Evolutionary conservation across 2,797 vertebrate genomes (phyloP), one percentile per base, ranked within the genome.

Genomic region (Sebastes itinus): DNA sequence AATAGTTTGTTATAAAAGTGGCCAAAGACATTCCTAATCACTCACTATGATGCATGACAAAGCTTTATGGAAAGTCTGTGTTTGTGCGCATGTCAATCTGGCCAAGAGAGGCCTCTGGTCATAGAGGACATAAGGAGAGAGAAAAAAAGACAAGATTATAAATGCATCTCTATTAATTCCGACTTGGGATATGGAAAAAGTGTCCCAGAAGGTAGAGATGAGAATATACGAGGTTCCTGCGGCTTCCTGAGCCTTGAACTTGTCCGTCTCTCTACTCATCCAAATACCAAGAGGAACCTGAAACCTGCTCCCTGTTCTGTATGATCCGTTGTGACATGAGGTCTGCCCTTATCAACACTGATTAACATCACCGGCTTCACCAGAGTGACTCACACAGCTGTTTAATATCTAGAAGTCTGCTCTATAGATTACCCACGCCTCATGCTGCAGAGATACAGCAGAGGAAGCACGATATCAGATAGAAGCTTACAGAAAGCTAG

Each of bases 271-370:
- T 68, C 68, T 46, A 64, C 68, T 87, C 82, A 80, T 89, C 58
- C 82, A 86, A 92, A 94, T 28, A 90, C 68, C 73, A 18, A 60
- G 63, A 81, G 52, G n/a, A 87, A 83, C 75, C 80, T 83, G 81
- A 90, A 89, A 85, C 86, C 88, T 78, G 72, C 79, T 90, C 75
- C 73, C 72, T 80, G 75, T 87, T 90, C 81, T 78, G 80, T 72
- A 80, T 88, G 91, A 93, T 92, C 73, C 0, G 60, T 72, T 91
- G 90, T 89, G 93, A 93, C 92, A 87, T 5, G 30, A 87, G 79
- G 69, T 82, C 79, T 90, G 91, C 90, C 88, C 92, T 94, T 87
- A 94, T 95, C 93, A 86, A 88, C 85, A 81, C 82, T 84, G 88
- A 90, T 94, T 87, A 94, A 6, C 72, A 88, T 94, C 93, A 92